Percentiles rank a stretch among this genome's conserved stretches.
Evolutionary conservation across 2,113 vertebrate genomes (phyloP).

Genomic region (Periophthalmus modestus): DNA sequence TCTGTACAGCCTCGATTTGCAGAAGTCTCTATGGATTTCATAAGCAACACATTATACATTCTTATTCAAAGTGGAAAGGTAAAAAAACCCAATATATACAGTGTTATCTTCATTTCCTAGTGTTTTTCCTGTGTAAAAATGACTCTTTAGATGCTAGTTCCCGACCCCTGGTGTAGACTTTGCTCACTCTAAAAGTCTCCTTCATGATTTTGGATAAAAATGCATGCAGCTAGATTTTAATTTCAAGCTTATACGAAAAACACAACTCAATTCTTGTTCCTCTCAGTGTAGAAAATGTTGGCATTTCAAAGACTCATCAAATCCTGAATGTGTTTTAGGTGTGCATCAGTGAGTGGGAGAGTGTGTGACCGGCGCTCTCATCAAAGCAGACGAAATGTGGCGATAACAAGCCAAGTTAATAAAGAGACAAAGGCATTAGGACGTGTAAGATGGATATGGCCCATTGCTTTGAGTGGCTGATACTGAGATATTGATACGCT

Average conservation of each 20-base stretch:
- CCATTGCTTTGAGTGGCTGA: conserved; percentile 54
- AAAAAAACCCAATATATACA: too few relatives aligned
- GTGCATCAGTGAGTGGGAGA: conserved; percentile 62
- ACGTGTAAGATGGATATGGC: conserved; percentile 68
- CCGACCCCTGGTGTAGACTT: too few relatives aligned
- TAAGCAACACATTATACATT: too few relatives aligned
- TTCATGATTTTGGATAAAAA: too few relatives aligned
- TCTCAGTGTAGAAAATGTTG: conserved; percentile 61
- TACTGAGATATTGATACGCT: conserved; percentile 43
- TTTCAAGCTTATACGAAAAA: not conserved
- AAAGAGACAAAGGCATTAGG: conserved; percentile 72
- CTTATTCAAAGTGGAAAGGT: too few relatives aligned
- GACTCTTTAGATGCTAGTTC: too few relatives aligned
- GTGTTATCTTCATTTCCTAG: too few relatives aligned
- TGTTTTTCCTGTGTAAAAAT: too few relatives aligned
- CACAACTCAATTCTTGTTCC: conserved; percentile 46
- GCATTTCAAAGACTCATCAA: conserved; percentile 57
- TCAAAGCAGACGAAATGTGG: conserved; percentile 47
- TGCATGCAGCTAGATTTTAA: not conserved
- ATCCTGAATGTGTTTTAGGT: conserved; percentile 56
- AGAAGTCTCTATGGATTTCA: too few relatives aligned
- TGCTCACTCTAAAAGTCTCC: too few relatives aligned
- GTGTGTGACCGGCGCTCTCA: conserved; percentile 39
- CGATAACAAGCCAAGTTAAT: conserved; percentile 72
- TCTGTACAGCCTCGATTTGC: too few relatives aligned